Percentiles rank a stretch among this genome's conserved stretches.
Evolutionary conservation across 2,113 vertebrate genomes (phyloP).

Genomic region (Chaetodon trifascialis): DNA sequence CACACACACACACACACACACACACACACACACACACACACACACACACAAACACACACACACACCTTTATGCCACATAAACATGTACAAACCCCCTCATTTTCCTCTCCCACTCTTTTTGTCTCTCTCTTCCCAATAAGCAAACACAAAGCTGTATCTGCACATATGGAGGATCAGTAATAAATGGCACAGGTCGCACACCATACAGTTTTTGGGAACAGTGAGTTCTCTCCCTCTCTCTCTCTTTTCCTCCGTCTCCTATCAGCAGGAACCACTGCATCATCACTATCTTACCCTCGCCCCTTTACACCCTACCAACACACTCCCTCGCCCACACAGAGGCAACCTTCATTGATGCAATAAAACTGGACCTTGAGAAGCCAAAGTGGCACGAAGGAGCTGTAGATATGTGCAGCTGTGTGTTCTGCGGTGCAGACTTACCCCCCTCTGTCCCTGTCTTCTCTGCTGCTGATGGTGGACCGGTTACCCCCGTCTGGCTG

Average conservation of each 20-base stretch:
- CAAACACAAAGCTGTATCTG: slow-evolving; percentile 50
- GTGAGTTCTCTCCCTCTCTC: slow-evolving; percentile 34
- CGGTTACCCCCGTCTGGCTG: slow-evolving; percentile 73
- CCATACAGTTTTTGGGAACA: slow-evolving; percentile 42
- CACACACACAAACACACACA: not conserved
- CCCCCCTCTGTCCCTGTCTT: slow-evolving; percentile 65
- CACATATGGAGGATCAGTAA: slow-evolving; percentile 64
- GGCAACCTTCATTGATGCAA: not conserved
- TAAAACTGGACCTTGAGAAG: not conserved
- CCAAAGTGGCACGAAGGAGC: not conserved
- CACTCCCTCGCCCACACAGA: not conserved
- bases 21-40: slow-evolving; percentile 2
- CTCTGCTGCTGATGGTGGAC: slow-evolving; percentile 60
- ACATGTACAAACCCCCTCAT: not conserved
- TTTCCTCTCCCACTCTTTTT: not conserved
- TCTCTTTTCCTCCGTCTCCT: slow-evolving; percentile 21
- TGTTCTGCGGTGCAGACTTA: slow-evolving; percentile 51
- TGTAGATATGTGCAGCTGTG: slow-evolving; percentile 17
- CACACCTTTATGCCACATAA: not conserved
- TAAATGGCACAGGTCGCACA: slow-evolving; percentile 54
- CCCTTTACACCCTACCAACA: slow-evolving; percentile 25
- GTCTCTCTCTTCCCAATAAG: not conserved
- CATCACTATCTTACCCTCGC: slow-evolving; percentile 52
- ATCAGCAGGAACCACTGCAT: slow-evolving; percentile 53
- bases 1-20: not conserved